Evolutionary conservation across 2,888 invertebrate species (phyloP), one percentile per base, ranked within the genome.

Genomic region (Pseudeuparius sepicola): DNA sequence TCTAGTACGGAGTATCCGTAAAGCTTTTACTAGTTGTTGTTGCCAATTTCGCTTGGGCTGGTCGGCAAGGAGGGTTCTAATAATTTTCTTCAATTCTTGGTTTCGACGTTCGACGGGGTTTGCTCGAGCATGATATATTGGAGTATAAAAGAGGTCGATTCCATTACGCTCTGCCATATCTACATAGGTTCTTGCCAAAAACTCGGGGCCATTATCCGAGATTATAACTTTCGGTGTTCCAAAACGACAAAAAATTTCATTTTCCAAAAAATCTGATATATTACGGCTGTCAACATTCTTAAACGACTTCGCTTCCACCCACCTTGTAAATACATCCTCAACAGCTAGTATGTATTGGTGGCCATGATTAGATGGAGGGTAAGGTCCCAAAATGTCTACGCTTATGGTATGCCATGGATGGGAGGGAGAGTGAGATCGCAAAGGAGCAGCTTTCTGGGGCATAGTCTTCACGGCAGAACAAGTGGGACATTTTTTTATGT

Each of bases 341-440:
- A 25, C 26, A 25, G 6, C 7, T 10, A 25, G 7, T 9, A 25
- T 25, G 10, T 25, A 25, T 10, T 25, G 7, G 6, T 25, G 7
- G 7, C 26, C 26, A 25, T 10, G 10, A 9, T 6, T 25, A 10
- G 29, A 14, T 14, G 29, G 12, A 14, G 12, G 12, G 11, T 29
- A 14, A 14, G 29, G 29, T 5, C 29, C 29, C 15, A 29, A 6
- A 10, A 29, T 14, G 15, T 29, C 29, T 14, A 29, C 15, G 11
- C 14, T 14, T 14, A 29, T 11, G 7, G 7, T 10, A 14, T 29
- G 14, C 12, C 12, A 29, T 5, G 29, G 29, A 29, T 5, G 7
- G 7, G 12, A 5, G 7, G 29, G 14, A n/a, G 5, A n/a, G 15
- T 29, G 15, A n/a, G 29, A 5, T 29, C 15, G 7, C 7, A 29